A percentile compares a stretch with the other conserved stretches of the same genome.
Evolutionary conservation across 37 sponge, comb jelly and placozoan genomes (phyloP).

Genomic region (Dysidea cf. avara): DNA sequence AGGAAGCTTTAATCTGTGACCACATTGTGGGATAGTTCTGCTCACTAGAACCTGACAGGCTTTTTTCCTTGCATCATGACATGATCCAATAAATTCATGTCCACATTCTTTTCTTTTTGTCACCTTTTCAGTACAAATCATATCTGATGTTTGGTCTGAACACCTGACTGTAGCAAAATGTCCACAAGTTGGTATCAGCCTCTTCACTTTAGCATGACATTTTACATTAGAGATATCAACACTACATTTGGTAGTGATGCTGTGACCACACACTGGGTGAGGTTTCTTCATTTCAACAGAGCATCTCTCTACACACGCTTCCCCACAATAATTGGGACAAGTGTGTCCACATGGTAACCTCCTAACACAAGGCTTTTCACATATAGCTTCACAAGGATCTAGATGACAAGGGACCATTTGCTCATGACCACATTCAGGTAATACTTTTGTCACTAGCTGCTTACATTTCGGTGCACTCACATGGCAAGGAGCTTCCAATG

Average conservation of each 20-base stretch:
- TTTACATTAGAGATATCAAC: too few relatives aligned
- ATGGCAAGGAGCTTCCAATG: conserved; percentile 33
- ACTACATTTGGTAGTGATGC: too few relatives aligned
- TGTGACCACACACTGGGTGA: too few relatives aligned
- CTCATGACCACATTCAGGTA: conserved; percentile 49
- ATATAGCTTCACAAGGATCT: conserved; percentile 3
- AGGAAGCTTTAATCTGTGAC: conserved; percentile 23
- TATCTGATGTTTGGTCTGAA: too few relatives aligned
- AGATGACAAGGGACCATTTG: conserved; percentile 7
- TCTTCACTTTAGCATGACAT: too few relatives aligned
- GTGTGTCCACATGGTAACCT: conserved; percentile 32
- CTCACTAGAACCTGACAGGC: neutral
- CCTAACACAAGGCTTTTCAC: conserved; percentile 22
- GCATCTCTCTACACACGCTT: conserved; percentile 50
- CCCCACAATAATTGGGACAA: conserved; percentile 54
- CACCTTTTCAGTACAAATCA: conserved; percentile 24
- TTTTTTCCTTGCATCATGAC: conserved; percentile 4
- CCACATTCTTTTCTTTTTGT: conserved; percentile 39
- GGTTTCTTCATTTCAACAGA: neutral
- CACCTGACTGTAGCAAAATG: too few relatives aligned
- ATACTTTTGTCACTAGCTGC: conserved; percentile 15
- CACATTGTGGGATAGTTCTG: conserved; percentile 48
- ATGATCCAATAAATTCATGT: conserved; percentile 32
- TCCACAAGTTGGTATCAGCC: too few relatives aligned
- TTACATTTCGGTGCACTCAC: too few relatives aligned